Conservation (phyloP, 1,140 invertebrate species). For the Holcopasites calliopsidis region DNA sequence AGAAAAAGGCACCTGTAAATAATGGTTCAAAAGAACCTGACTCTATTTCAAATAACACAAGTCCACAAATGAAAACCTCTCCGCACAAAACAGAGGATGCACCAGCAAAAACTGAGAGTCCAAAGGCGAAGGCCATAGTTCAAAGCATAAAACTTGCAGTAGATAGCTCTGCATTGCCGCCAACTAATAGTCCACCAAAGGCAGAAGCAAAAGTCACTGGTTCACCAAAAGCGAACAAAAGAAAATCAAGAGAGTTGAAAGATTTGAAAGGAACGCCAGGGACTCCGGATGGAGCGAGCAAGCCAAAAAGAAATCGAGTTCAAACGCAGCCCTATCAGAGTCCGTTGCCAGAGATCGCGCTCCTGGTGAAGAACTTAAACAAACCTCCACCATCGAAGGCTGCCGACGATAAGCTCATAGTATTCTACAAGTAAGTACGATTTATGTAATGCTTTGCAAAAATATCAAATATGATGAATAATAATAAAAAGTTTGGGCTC, state of each 20-base stretch:
- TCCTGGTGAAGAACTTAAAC: conserved; percentile 85
- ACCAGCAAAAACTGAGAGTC: conserved; percentile 45
- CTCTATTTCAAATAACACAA: conserved; percentile 39
- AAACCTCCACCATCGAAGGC: conserved; percentile 82
- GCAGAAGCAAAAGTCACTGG: conserved; percentile 45
- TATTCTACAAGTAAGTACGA: conserved; percentile 88
- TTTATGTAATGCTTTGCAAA: neutral
- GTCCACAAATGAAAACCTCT: conserved; percentile 54
- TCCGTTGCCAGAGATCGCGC: conserved; percentile 87
- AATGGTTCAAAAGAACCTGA: conserved; percentile 68
- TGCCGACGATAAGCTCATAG: conserved; percentile 90
- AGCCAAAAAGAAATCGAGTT: conserved; percentile 81
- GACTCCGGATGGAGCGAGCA: conserved; percentile 68
- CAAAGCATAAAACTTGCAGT: conserved; percentile 17
- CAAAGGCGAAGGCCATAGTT: conserved; percentile 44
- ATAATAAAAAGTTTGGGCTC: conserved; percentile 10
- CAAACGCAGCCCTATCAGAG: conserved; percentile 91
- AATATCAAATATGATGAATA: conserved; percentile 21
- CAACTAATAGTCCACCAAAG: conserved; percentile 48
- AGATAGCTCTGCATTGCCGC: conserved; percentile 28
- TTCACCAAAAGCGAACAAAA: conserved; percentile 68
- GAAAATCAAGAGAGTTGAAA: conserved; percentile 76
- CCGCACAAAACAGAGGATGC: conserved; percentile 56
- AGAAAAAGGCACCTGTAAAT: conserved; percentile 69
- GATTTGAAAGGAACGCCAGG: conserved; percentile 68